Conservation (phyloP, 2,113 vertebrate species). For the Scatophagus argus region DNA sequence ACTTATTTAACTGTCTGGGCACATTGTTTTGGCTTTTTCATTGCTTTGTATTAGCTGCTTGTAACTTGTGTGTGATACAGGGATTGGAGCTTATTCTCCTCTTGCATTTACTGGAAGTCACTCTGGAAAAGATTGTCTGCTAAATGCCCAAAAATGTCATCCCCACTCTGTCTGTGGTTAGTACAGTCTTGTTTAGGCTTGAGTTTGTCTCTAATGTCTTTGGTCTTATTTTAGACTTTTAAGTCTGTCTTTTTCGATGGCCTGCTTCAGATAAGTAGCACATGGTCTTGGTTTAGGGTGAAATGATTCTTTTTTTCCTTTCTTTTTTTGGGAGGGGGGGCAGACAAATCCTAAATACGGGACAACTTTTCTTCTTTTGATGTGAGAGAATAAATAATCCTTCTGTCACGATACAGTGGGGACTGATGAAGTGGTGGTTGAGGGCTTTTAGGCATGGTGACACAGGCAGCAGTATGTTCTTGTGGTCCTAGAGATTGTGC, state of each 20-base stretch:
- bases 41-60: constrained; percentile 50
- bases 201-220: constrained; percentile 73
- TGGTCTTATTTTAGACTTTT: constrained; percentile 72
- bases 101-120: constrained; percentile 69
- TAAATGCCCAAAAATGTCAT: constrained; percentile 74
- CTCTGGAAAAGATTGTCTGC: constrained; percentile 71
- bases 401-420: constrained; percentile 43
- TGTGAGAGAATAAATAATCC: constrained; percentile 52
- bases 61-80: constrained; percentile 44
- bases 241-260: constrained; percentile 63
- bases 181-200: constrained; percentile 73
- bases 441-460: constrained; percentile 35
- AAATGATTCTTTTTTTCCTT: constrained; percentile 47
- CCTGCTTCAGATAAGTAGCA: constrained; percentile 75
- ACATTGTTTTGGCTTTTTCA: constrained; percentile 51
- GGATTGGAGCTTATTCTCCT: constrained; percentile 52
- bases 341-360: constrained; percentile 49
- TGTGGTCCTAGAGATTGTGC: constrained; percentile 19
- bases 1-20: constrained; percentile 47
- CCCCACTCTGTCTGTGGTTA: constrained; percentile 72
- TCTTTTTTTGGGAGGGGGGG: constrained; percentile 4
- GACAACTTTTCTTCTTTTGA: constrained; percentile 61
- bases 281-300: constrained; percentile 73
- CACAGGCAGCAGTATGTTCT: constrained; percentile 9
- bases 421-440: constrained; percentile 42